phyloP scores from a whole-genome alignment of 2,888 invertebrate genomes.

The Nectonema munidae region DNA sequence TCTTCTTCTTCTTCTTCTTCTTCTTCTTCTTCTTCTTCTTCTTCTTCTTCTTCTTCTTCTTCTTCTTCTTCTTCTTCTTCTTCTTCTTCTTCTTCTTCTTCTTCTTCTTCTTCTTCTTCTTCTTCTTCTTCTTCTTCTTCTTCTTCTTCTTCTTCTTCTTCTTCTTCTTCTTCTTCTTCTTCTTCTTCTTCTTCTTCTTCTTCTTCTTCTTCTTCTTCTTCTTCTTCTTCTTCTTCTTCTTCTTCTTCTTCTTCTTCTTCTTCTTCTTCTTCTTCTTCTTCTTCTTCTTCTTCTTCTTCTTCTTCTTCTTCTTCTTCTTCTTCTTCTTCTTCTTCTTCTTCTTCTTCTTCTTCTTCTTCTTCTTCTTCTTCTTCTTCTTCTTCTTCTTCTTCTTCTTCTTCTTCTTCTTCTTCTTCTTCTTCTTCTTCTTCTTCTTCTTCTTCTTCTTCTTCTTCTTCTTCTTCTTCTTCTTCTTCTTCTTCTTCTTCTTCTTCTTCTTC shows the following conservation, averaged over 20 bases:
- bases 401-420: conserved; percentile 11
- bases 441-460: conserved; percentile 11
- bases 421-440: conserved; percentile 10
- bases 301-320: conserved; percentile 11
- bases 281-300: conserved; percentile 11
- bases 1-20: conserved; percentile 11
- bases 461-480: conserved; percentile 11
- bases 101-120: conserved; percentile 11
- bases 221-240: conserved; percentile 11
- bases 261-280: conserved; percentile 11
- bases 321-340: conserved; percentile 11
- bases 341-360: conserved; percentile 11
- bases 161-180: conserved; percentile 11
- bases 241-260: conserved; percentile 10
- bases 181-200: conserved; percentile 11
- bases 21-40: conserved; percentile 11
- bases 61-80: conserved; percentile 11
- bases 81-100: conserved; percentile 11
- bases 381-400: conserved; percentile 11
- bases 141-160: conserved; percentile 11
- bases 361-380: conserved; percentile 11
- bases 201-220: conserved; percentile 11
- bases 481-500: conserved; percentile 11
- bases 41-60: conserved; percentile 11
- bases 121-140: conserved; percentile 11